A percentile compares a stretch with the other conserved stretches of the same genome.
These are phyloP conservation scores for Platichthys stellatus DNA, from an alignment of 2,113 vertebrate species.

Conservation along the genomic window DNA sequence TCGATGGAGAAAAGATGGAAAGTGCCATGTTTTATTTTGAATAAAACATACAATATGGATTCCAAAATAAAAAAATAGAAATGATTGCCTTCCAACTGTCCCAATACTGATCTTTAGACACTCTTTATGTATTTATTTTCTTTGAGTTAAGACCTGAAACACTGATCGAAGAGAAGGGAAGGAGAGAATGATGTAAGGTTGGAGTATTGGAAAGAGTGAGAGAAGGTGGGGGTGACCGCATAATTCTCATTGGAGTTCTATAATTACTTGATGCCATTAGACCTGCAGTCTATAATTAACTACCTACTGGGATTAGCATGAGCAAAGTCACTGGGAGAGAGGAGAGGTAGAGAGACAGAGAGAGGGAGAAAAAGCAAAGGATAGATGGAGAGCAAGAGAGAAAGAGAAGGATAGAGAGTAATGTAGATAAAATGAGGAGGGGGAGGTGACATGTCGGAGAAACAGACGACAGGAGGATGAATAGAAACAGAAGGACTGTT, in stretches of 20 bases:
- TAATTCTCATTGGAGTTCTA: constrained; percentile 66
- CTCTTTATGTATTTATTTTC: not conserved
- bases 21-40: constrained; percentile 1
- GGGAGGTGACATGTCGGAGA: not conserved
- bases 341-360: constrained; percentile 18
- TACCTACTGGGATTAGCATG: constrained; percentile 74
- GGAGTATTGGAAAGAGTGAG: constrained; percentile 18
- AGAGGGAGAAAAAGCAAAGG: not conserved
- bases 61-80: not conserved
- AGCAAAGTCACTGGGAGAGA: constrained; percentile 61
- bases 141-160: not conserved
- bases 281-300: constrained; percentile 76
- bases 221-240: constrained; percentile 48
- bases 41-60: not conserved
- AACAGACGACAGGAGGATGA: constrained; percentile 4
- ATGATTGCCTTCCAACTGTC: not conserved
- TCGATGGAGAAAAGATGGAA: not conserved
- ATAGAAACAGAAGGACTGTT: not conserved
- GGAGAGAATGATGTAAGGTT: not conserved
- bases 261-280: constrained; percentile 77
- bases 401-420: not conserved
- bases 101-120: not conserved
- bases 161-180: not conserved
- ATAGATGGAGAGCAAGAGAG: not conserved
- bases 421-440: not conserved